Base-by-base conservation (phyloP, 1,140 invertebrate species). In the Dendrolimus punctatus region DNA sequence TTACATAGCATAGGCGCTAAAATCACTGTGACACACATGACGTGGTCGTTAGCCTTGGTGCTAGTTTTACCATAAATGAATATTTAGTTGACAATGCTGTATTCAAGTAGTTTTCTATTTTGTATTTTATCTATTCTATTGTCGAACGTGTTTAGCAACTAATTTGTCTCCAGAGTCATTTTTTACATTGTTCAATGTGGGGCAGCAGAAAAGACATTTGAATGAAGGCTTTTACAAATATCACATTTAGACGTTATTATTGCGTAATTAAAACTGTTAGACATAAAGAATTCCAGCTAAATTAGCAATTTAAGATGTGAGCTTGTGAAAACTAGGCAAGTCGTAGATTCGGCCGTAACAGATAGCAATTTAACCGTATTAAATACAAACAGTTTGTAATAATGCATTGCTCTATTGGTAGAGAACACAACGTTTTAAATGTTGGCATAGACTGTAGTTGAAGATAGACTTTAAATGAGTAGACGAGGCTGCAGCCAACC, bases 51-150 rank as follows among this genome's bases (percentile, higher is more conserved):
- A 66, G 62, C 65, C 69, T 70, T 72, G 67, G 55, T 61, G 51
- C 60, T 62, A 63, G 42, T 60, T 61, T 23, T 68, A 55, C 59
- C 62, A 63, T 66, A 60, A 61, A 61, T 69, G 64, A 67, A 67
- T 68, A 68, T 71, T 68, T 60, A 68, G 48, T 46, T 57, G 57
- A 64, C 51, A 59, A 53, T 57, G 50, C 51, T 45, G 23, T 46
- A 52, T 38, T 42, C 50, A 46, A 51, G 47, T 58, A 41, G 43
- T 54, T 57, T 54, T 56, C 49, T 53, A 40, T 59, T 48, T 55
- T 55, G 54, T 56, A 46, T 55, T 9, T 56, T 46, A 23, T 23
- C 23, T 23, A 23, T 36, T 37, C 46, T 52, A 56, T 57, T 67
- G 49, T 60, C 42, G 38, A 37, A 48, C 40, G 40, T 52, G 46